These are phyloP conservation scores for Gymnopithys bicolor DNA, from an alignment of 2,797 vertebrate species.

Conservation along the genomic window DNA sequence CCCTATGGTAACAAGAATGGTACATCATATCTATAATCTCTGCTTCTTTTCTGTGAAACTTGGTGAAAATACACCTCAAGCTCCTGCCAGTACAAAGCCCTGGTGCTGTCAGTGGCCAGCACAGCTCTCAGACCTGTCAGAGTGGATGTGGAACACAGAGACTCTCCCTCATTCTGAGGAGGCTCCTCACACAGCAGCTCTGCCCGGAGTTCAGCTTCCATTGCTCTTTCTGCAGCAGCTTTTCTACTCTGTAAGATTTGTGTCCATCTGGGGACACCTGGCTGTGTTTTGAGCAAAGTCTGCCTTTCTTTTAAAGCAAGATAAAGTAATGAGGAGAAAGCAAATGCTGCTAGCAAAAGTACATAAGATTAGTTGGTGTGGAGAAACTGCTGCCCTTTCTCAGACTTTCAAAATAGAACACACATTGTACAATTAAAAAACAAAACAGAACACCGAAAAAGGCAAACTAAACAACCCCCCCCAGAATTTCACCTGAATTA, in stretches of 20 bases:
- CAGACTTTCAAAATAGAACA: neutral
- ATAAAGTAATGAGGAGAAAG: neutral
- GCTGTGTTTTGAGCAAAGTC: neutral
- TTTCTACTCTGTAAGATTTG: neutral
- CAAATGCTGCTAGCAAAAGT: neutral
- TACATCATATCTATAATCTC: neutral
- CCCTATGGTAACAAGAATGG: slow-evolving; percentile 33
- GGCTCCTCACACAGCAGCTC: neutral
- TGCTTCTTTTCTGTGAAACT: neutral
- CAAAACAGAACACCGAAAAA: neutral
- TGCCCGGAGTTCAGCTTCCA: neutral
- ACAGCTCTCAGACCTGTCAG: neutral
- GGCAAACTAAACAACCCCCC: neutral
- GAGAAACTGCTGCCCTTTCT: neutral
- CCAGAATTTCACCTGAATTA: neutral
- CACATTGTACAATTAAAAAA: neutral
- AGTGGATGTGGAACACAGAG: neutral
- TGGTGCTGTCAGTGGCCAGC: neutral
- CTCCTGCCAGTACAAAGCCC: neutral
- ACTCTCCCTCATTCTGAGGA: neutral
- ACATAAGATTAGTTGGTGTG: neutral
- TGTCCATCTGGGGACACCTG: neutral
- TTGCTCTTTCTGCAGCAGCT: neutral
- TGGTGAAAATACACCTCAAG: neutral
- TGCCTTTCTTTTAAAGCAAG: neutral